A percentile compares a stretch with the other conserved stretches of the same genome.
These are phyloP conservation scores for Tetragonula clypearis DNA, from an alignment of 1,140 invertebrate species.

Conservation along the genomic window DNA sequence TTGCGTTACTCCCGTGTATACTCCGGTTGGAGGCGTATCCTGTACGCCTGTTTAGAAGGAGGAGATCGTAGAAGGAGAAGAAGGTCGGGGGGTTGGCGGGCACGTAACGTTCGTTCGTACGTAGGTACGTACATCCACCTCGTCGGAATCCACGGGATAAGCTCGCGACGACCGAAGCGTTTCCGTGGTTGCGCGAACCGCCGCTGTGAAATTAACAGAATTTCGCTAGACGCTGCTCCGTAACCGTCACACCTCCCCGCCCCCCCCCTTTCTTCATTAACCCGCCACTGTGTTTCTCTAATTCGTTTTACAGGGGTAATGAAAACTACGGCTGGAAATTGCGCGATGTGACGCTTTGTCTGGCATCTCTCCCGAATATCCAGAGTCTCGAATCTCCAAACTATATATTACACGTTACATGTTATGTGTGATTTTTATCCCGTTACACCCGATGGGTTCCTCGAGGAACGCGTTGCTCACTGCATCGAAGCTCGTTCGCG, in stretches of 20 bases:
- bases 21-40: not conserved
- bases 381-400: not conserved
- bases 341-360: constrained; percentile 48
- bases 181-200: constrained; percentile 46
- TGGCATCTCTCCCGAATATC: not conserved
- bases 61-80: not conserved
- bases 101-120: not conserved
- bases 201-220: constrained; percentile 50
- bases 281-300: constrained; percentile 47
- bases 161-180: constrained; percentile 33
- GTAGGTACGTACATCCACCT: not conserved
- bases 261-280: constrained; percentile 55
- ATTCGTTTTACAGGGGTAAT: constrained; percentile 46
- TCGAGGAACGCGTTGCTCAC: not conserved
- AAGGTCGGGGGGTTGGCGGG: not conserved
- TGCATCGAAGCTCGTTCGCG: no score
- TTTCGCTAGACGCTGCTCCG: constrained; percentile 48
- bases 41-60: not conserved
- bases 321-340: constrained; percentile 46
- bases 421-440: no score
- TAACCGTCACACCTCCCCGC: constrained; percentile 5
- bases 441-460: no score
- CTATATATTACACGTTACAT: no score
- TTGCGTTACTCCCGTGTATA: not conserved
- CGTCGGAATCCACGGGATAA: constrained; percentile 15